A percentile compares a stretch with the other conserved stretches of the same genome.
These are phyloP conservation scores for Dendronephthya gigantea DNA, from an alignment of 64 coral and sea anemone species.

Conservation along the genomic window DNA sequence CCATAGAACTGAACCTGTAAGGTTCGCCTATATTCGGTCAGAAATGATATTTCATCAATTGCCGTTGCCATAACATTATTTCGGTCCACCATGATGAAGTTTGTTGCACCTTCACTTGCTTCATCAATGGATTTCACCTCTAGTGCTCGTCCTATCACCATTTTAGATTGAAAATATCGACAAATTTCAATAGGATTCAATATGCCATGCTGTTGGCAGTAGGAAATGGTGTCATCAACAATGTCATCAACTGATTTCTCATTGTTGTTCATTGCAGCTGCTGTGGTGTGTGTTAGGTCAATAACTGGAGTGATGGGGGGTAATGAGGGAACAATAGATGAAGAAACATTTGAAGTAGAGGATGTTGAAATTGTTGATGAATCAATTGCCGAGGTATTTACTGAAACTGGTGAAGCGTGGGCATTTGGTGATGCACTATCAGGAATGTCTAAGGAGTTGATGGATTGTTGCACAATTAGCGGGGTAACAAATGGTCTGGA, in stretches of 20 bases:
- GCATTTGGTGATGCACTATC: not conserved
- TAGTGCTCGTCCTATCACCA: constrained; percentile 32
- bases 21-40: not conserved
- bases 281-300: not conserved
- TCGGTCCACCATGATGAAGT: constrained; percentile 13
- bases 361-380: no score
- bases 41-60: constrained; percentile 18
- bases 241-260: not conserved
- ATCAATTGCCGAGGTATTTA: not conserved
- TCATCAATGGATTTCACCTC: constrained; percentile 21
- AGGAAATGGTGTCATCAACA: not conserved
- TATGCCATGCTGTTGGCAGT: not conserved
- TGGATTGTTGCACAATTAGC: not conserved
- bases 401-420: not conserved
- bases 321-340: not conserved
- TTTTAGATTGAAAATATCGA: not conserved
- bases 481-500: not conserved
- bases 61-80: not conserved
- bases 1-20: constrained; percentile 28
- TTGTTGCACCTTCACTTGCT: constrained; percentile 24
- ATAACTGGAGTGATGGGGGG: not conserved
- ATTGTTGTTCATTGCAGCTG: not conserved
- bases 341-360: not conserved
- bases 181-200: not conserved
- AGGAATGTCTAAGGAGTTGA: not conserved